A percentile compares a stretch with the other conserved stretches of the same genome.
These are phyloP conservation scores for Sepioteuthis lessoniana DNA, from an alignment of 2,888 invertebrate genomes.

Conservation along the genomic window DNA sequence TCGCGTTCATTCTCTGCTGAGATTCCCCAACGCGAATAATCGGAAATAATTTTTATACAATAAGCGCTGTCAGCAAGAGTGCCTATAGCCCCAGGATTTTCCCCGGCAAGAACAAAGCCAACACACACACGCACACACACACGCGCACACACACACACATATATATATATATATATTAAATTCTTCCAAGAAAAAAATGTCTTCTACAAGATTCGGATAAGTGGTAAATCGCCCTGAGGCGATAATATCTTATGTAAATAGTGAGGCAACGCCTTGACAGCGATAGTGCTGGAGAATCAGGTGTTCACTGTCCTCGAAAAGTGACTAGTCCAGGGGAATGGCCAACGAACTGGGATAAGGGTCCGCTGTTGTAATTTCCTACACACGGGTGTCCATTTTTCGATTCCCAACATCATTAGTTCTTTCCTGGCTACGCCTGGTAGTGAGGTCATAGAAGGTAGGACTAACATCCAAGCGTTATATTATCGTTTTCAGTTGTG, in stretches of 20 bases:
- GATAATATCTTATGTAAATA: not conserved
- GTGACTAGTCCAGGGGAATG: too few species aligned
- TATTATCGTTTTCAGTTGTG: too few species aligned
- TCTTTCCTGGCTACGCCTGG: too few species aligned
- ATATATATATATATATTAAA: constrained; percentile 13
- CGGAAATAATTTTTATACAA: constrained; percentile 23
- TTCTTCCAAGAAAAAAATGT: not conserved
- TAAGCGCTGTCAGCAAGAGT: not conserved
- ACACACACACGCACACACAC: not conserved
- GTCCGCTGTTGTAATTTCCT: too few species aligned
- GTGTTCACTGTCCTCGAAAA: too few species aligned
- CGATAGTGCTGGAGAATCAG: not conserved
- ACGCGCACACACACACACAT: not conserved
- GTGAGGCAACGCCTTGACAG: not conserved
- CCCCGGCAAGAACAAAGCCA: not conserved
- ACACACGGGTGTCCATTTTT: too few species aligned
- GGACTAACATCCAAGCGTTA: too few species aligned
- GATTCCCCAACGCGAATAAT: not conserved
- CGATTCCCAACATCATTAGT: too few species aligned
- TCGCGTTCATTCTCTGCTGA: not conserved
- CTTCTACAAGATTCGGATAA: not conserved
- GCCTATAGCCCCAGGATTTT: not conserved
- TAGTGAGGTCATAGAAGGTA: too few species aligned
- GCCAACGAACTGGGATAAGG: too few species aligned
- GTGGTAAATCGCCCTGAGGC: not conserved